Evolutionary conservation across 2,797 vertebrate genomes (phyloP), one percentile per base, ranked within the genome.

Genomic region (Remorina albescens): DNA sequence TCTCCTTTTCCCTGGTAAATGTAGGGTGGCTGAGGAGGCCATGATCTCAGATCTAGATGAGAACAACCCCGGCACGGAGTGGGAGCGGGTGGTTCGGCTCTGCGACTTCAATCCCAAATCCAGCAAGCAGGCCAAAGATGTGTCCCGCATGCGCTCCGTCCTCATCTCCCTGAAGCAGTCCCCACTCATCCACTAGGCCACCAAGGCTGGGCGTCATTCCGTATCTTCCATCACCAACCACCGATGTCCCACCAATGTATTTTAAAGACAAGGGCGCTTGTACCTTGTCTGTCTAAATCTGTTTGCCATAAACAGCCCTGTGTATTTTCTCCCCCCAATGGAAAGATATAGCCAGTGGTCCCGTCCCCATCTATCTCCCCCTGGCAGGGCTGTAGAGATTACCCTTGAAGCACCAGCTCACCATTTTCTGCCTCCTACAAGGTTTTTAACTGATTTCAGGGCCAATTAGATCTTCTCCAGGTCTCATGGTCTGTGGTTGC

Each of bases 41-140:
- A 97, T 98, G 95, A 91, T 97, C 89, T 98, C 95, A 4, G 97
- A 98, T 83, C 93, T 96, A 86, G 96, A 98, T 30, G 98, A 99
- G 71, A 94, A 94, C 71, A 96, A 95, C 88, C 97, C 97, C 0
- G 97, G 97, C 81, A 97, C 97, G 1, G 98, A 99, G 89, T 99
- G 98, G 98, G 97, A 99, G 91, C 96, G 97, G 2, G 97, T 99
- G 91, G 97, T 97, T 65, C 96, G 96, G 65, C 97, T 99, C 78
- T 99, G 98, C 88, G 98, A 99, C 94, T 98, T 99, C 94, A 99
- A 99, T 93, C 97, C 97, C 87, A 99, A 99, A 95, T 97, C 97
- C 89, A 98, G 96, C 95, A 99, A 99, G 95, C 97, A 99, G 95
- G 94, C 97, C 83, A 99, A 99, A 94, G 98, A 99, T 0, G 96